A percentile compares a stretch with the other conserved stretches of the same genome.
These are phyloP conservation scores for Halotydeus destructor DNA, from an alignment of 1,140 invertebrate genomes.

Conservation along the genomic window DNA sequence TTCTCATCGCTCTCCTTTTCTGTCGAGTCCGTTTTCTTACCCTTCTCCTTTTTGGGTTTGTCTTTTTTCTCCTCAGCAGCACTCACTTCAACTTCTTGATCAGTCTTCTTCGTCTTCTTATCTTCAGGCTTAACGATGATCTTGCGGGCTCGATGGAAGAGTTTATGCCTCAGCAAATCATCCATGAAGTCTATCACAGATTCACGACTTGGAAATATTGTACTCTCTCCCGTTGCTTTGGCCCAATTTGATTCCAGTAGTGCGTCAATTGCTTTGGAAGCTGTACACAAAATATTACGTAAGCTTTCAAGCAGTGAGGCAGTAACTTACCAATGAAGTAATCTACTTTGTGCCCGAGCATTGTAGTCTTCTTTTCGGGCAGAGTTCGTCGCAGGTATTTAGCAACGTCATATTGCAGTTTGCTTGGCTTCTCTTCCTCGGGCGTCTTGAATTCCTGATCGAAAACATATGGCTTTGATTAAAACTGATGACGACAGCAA, in stretches of 20 bases:
- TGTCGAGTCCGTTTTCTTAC: slow-evolving; percentile 28
- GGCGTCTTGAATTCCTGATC: slow-evolving; percentile 25
- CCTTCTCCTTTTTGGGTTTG: slow-evolving; percentile 22
- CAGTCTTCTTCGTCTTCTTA: slow-evolving; percentile 28
- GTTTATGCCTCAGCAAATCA: slow-evolving; percentile 64
- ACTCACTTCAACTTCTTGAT: background rate
- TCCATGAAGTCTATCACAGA: slow-evolving; percentile 33
- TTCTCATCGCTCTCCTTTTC: slow-evolving; percentile 18
- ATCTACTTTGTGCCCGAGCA: slow-evolving; percentile 82
- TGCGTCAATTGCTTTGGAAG: slow-evolving; percentile 63
- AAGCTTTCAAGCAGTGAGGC: slow-evolving; percentile 4
- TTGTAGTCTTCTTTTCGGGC: slow-evolving; percentile 81
- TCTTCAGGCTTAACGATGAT: slow-evolving; percentile 43
- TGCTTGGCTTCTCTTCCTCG: slow-evolving; percentile 47
- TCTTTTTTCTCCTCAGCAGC: slow-evolving; percentile 31
- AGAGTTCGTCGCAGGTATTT: slow-evolving; percentile 83
- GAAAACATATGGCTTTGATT: slow-evolving; percentile 25
- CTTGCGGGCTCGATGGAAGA: slow-evolving; percentile 84
- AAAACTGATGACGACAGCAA: too few species aligned
- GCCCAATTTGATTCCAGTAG: slow-evolving; percentile 80
- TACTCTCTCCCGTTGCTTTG: slow-evolving; percentile 34
- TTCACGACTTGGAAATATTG: slow-evolving; percentile 56
- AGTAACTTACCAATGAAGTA: slow-evolving; percentile 63
- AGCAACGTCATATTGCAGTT: slow-evolving; percentile 75
- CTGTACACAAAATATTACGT: slow-evolving; percentile 20